Evolutionary conservation across 2,113 vertebrate species (phyloP).

Genomic region (Coturnix japonica): DNA sequence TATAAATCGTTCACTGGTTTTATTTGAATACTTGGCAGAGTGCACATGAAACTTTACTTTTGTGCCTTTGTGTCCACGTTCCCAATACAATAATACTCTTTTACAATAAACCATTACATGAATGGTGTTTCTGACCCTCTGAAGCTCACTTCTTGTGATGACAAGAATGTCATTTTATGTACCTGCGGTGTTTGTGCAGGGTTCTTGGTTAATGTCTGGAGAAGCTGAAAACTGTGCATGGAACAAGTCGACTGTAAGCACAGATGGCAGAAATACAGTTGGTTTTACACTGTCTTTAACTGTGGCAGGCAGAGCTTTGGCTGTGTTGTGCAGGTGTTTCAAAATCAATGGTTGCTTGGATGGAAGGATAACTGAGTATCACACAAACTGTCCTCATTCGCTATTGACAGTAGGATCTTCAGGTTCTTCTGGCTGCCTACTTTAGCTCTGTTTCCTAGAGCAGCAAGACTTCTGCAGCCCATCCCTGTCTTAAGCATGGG

Average conservation of each 20-base stretch:
- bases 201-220: not conserved
- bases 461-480: not conserved
- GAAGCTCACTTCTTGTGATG: not conserved
- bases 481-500: not conserved
- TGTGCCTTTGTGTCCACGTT: not conserved
- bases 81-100: not conserved
- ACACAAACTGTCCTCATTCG: not conserved
- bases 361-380: not conserved
- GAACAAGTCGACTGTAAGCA: not conserved
- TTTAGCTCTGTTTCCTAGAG: not conserved
- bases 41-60: not conserved
- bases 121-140: not conserved
- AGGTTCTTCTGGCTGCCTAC: not conserved
- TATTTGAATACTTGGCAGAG: not conserved
- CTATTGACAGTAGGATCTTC: not conserved
- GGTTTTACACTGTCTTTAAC: not conserved
- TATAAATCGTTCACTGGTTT: not conserved
- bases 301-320: not conserved
- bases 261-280: rapidly evolving
- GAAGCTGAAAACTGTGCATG: not conserved
- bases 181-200: not conserved
- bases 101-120: not conserved
- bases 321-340: rapidly evolving
- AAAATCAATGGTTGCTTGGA: not conserved
- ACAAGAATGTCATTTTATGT: not conserved